phyloP scores from a whole-genome alignment of 2,888 invertebrate genomes.

The Acronicta leporina region DNA sequence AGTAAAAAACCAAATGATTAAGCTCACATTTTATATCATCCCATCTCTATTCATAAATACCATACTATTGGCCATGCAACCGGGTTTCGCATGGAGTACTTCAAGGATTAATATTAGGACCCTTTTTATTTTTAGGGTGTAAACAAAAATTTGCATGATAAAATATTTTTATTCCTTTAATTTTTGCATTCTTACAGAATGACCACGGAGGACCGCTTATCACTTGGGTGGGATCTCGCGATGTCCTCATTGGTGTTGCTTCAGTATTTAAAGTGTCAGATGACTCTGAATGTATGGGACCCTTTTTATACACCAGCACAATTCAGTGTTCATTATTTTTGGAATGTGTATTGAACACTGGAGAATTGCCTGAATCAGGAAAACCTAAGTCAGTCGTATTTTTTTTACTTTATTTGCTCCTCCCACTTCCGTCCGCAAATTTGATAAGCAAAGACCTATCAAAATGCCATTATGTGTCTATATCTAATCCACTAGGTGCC shows the following conservation, averaged over 20 bases:
- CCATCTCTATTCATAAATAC: no score
- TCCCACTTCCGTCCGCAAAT: neutral
- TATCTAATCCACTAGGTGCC: no score
- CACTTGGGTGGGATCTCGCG: slow-evolving; percentile 62
- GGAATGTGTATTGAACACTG: slow-evolving; percentile 60
- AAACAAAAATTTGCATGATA: no score
- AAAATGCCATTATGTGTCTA: no score
- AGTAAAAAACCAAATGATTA: no score
- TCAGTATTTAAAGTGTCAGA: slow-evolving; percentile 66
- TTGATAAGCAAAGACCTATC: neutral
- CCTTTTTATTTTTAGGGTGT: no score
- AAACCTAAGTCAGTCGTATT: slow-evolving; percentile 11
- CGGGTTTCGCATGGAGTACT: no score
- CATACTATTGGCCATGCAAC: no score
- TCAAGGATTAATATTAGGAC: no score
- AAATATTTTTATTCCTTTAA: no score
- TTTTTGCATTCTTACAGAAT: slow-evolving; percentile 57
- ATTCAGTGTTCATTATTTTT: slow-evolving; percentile 66
- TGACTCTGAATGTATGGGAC: slow-evolving; percentile 61
- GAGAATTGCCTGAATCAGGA: neutral
- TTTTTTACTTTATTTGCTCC: neutral
- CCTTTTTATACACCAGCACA: slow-evolving; percentile 72
- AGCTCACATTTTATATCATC: no score
- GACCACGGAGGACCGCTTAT: slow-evolving; percentile 76
- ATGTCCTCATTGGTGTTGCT: slow-evolving; percentile 70